Base-by-base conservation (phyloP, 2,888 invertebrate genomes). In the Caradrina clavipalpis region DNA sequence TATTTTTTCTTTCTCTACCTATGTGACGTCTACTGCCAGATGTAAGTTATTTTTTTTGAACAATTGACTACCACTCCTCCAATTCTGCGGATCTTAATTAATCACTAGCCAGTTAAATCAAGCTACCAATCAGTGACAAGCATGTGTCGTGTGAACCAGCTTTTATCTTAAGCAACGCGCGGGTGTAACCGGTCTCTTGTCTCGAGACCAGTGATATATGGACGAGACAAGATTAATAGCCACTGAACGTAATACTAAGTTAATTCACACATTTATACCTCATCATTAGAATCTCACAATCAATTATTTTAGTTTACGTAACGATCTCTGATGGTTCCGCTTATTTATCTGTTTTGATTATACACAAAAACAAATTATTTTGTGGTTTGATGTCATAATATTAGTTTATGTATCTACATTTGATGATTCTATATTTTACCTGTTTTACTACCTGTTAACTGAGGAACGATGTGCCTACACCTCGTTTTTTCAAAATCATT, bases 201-300 rank as follows among this genome's bases (percentile, higher is more conserved):
- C 62, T 56, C 50, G 55, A 68, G 51, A 61, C 31, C 22, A 53
- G 67, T 76, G 74, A 82, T 76, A 66, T 79, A 78, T 71, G 68
- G 69, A 58, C 57, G 66, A 69, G 67, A 67, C 73, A 73, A 81
- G 83, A 90, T 89, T 77, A 84, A 89, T 86, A 66, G 80, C 72
- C 79, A 68, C 75, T 75, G 79, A 83, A 85, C 74, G 79, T 82
- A 86, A 88, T 89, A 84, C 83, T 78, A 82, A 75, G 68, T 73
- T 80, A 82, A 85, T 85, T 87, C 81, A 85, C 86, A 84, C 86
- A 82, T 82, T 82, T 82, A 71, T 65, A 78, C 59, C 80, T 56
- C 65, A 80, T 84, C 71, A 80, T 83, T 80, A 78, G 78, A 75
- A 80, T 76, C 67, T 68, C 15, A 54, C 71, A 73, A 82, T 76